Conservation (phyloP, 2,113 vertebrate species). For the Choloepus hoffmanni region DNA sequence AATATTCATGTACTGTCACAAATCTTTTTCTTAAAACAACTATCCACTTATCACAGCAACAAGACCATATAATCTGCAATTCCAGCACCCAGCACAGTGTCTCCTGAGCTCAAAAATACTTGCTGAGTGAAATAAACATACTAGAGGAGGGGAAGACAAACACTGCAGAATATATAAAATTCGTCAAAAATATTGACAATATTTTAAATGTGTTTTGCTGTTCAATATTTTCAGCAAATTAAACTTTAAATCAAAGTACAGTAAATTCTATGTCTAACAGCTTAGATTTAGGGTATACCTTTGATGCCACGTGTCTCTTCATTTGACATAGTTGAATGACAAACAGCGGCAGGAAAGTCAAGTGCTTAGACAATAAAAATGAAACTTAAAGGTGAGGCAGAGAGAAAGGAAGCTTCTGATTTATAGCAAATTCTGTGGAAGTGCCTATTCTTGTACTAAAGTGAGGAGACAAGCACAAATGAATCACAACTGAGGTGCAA, state of each 20-base stretch:
- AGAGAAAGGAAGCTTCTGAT: slow-evolving; percentile 7
- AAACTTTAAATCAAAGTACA: slow-evolving; percentile 34
- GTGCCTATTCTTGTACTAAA: not conserved
- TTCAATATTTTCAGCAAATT: slow-evolving; percentile 36
- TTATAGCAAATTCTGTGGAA: not conserved
- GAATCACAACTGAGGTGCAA: not conserved
- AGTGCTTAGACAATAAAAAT: not conserved
- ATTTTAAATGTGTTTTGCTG: slow-evolving; percentile 1
- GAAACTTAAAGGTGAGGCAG: not conserved
- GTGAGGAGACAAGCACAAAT: not conserved
- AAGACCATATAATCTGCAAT: not conserved
- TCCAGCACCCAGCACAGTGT: not conserved
- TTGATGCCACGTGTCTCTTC: not conserved
- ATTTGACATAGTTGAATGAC: not conserved
- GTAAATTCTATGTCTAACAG: not conserved
- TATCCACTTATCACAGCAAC: not conserved
- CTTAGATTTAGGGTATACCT: not conserved
- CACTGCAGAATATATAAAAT: not conserved
- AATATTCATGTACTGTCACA: not conserved
- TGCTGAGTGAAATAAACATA: slow-evolving; percentile 43
- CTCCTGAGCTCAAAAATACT: not conserved
- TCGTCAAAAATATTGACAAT: not conserved
- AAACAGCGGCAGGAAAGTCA: not conserved
- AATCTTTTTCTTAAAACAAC: slow-evolving; percentile 13
- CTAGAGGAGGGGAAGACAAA: not conserved